phyloP scores from a whole-genome alignment of 2,113 vertebrate species.

The Struthio camelus region DNA sequence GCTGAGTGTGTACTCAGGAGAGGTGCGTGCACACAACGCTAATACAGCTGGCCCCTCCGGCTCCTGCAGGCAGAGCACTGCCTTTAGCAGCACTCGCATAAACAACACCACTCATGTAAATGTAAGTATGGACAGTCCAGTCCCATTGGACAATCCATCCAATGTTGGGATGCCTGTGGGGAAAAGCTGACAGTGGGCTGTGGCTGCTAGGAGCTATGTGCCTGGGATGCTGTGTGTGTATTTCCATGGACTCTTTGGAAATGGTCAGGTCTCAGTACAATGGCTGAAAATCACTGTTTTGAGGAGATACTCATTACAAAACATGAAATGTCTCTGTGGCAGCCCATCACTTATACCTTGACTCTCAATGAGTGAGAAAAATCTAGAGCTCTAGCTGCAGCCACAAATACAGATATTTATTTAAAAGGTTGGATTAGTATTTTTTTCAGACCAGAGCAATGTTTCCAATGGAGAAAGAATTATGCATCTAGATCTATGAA shows the following conservation, averaged over 20 bases:
- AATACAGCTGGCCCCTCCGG: rapidly evolving
- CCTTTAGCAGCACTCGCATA: not conserved
- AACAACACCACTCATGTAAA: not conserved
- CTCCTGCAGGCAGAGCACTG: not conserved
- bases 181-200: not conserved
- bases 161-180: rapidly evolving
- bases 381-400: not conserved
- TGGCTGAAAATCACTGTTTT: not conserved
- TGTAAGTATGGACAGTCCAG: no score
- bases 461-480: not conserved
- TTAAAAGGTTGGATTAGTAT: not conserved
- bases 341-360: not conserved
- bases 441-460: not conserved
- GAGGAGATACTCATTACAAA: not conserved
- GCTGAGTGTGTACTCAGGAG: no score
- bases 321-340: not conserved
- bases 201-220: not conserved
- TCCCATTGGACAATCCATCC: no score
- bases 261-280: not conserved
- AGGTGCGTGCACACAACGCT: no score
- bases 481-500: not conserved
- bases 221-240: not conserved
- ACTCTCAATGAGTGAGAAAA: not conserved
- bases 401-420: not conserved
- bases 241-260: not conserved